Conservation (phyloP, 1,140 invertebrate genomes). For the Lycorma delicatula region DNA sequence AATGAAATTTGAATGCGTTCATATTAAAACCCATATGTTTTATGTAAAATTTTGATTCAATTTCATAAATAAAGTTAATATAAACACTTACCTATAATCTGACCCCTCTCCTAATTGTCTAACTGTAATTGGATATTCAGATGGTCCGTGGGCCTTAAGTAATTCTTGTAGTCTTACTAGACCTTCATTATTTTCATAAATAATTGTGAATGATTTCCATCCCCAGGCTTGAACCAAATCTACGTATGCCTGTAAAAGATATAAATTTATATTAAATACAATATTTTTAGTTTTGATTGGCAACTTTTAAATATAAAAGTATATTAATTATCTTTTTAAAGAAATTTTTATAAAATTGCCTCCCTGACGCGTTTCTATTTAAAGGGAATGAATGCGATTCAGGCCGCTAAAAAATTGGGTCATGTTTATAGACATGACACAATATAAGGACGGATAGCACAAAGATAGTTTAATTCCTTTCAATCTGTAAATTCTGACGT, state of each 20-base stretch:
- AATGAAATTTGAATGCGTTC: too few relatives aligned
- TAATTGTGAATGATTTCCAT: constrained; percentile 90
- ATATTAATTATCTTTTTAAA: neutral
- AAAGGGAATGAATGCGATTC: too few relatives aligned
- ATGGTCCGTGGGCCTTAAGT: constrained; percentile 78
- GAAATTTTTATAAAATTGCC: neutral
- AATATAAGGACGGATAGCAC: too few relatives aligned
- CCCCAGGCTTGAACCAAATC: constrained; percentile 81
- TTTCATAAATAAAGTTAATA: too few relatives aligned
- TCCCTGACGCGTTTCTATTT: too few relatives aligned
- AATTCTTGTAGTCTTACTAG: constrained; percentile 86
- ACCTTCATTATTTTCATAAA: constrained; percentile 92
- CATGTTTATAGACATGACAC: too few relatives aligned
- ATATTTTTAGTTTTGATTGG: neutral
- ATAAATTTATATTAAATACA: neutral
- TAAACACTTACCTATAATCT: constrained; percentile 71
- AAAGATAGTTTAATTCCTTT: too few relatives aligned
- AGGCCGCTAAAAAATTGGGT: too few relatives aligned
- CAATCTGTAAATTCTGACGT: too few relatives aligned
- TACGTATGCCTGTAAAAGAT: constrained; percentile 74
- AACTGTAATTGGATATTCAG: constrained; percentile 70
- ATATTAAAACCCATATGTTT: too few relatives aligned
- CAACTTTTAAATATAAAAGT: neutral
- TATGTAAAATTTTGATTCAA: too few relatives aligned
- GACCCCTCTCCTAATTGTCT: constrained; percentile 67